Conservation (phyloP, 2,888 invertebrate genomes). For the Nemurella pictetii region DNA sequence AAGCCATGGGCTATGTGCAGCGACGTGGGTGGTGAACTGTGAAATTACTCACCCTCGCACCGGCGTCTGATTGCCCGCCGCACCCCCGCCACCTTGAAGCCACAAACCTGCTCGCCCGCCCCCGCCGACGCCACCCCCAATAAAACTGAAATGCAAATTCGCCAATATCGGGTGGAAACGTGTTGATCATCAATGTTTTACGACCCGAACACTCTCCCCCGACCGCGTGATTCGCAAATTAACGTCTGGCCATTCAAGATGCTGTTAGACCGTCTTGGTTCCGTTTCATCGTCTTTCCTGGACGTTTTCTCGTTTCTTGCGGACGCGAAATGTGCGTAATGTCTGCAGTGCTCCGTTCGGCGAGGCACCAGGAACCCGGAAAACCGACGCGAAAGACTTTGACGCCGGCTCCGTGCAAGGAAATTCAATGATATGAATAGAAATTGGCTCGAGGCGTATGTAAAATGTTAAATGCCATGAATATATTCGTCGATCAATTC, state of each 20-base stretch:
- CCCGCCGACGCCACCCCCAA: background rate
- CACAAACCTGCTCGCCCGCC: background rate
- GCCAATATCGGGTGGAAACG: background rate
- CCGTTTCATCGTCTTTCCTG: background rate
- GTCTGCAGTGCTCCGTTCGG: background rate
- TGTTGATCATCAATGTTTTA: background rate
- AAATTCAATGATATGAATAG: constrained; percentile 25
- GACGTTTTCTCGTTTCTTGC: background rate
- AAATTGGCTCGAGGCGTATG: constrained; percentile 17
- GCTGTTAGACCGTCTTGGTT: background rate
- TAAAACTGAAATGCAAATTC: background rate
- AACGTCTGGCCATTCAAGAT: background rate
- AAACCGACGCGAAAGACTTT: background rate
- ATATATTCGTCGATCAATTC: constrained; percentile 9
- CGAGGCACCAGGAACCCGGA: background rate
- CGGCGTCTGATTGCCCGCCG: background rate
- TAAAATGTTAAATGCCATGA: constrained; percentile 14
- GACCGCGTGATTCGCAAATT: background rate
- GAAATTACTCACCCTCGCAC: background rate
- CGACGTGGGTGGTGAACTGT: background rate
- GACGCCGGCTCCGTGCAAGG: background rate
- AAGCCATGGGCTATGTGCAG: background rate
- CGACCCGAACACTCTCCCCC: background rate
- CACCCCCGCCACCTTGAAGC: background rate
- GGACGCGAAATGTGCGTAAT: background rate